Evolutionary conservation across 2,797 vertebrate species (phyloP), one percentile per base, ranked within the genome.

Genomic region (Phataginus tricuspis): DNA sequence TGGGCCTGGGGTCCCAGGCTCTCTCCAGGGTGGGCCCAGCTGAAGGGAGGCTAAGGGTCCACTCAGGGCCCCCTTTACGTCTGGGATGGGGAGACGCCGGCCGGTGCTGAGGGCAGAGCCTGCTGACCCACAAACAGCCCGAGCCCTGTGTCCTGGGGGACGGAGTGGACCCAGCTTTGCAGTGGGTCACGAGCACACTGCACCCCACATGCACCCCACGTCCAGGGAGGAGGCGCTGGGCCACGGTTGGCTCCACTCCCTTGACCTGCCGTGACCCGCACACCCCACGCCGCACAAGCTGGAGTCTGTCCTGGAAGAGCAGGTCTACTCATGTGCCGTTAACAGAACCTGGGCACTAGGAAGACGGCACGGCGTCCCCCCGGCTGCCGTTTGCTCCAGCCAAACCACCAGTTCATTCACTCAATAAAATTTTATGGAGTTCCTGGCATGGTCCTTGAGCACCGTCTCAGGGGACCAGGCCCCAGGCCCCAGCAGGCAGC

Each of bases 231-330:
- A n/a, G 55, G 25, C 0, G 9, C 55, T 5, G 61, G 42, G 55
- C 61, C 27, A 0, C 2, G 29, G 37, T 23, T 1, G 1, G 37
- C 61, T 15, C 13, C 3, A 2, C 2, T 6, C 27, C n/a, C 15
- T 9, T 0, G 0, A 39, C 21, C 23, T 61, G 55, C n/a, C 79
- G 34, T 4, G 4, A 27, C 12, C 0, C 0, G 0, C 42, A 0
- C 21, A 0, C n/a, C 8, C 7, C 12, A 16, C 4, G 72, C 8
- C 0, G n/a, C 8, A 13, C 19, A 29, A 7, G 68, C 6, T 0
- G 4, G n/a, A 10, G 51, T 34, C 3, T 0, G 3, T 16, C 57
- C 42, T 64, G 0, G 4, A 34, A 7, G 34, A 34, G 34, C 25
- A 15, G 7, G 21, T 4, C 14, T 1, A 29, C 34, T 15, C 5